These are phyloP conservation scores for Helicorthomorpha holstii DNA, from an alignment of 1,140 invertebrate genomes.

Conservation along the genomic window DNA sequence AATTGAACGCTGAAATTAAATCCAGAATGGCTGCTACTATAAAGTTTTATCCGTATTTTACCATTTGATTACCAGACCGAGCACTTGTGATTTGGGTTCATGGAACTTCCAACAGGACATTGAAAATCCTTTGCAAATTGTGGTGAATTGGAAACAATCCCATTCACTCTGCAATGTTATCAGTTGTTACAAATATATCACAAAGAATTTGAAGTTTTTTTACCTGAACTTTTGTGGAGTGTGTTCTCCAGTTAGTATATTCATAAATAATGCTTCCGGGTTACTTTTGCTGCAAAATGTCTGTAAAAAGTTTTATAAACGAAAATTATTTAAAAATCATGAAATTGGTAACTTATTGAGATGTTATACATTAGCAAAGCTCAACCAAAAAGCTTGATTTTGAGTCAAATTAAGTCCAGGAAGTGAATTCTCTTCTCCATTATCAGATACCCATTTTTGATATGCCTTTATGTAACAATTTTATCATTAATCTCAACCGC, in stretches of 20 bases:
- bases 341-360: too few species aligned
- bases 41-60: too few species aligned
- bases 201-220: too few species aligned
- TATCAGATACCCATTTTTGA: slow-evolving; percentile 14
- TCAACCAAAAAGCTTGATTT: slow-evolving; percentile 71
- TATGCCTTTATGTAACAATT: slow-evolving; percentile 15
- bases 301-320: too few species aligned
- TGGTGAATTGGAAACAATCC: slow-evolving; percentile 51
- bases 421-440: slow-evolving; percentile 29
- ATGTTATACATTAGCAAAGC: slow-evolving; percentile 67
- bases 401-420: slow-evolving; percentile 59
- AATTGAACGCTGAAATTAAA: too few species aligned
- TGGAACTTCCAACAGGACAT: slow-evolving; percentile 56
- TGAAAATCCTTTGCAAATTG: slow-evolving; percentile 35
- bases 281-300: too few species aligned
- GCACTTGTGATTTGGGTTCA: slow-evolving; percentile 82
- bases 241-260: too few species aligned
- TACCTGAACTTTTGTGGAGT: too few species aligned
- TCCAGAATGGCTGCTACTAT: too few species aligned
- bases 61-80: slow-evolving; percentile 77
- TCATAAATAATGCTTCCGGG: too few species aligned
- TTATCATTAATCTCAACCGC: not conserved
- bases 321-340: too few species aligned
- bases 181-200: not conserved
- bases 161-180: slow-evolving; percentile 48